Evolutionary conservation across 2,797 vertebrate genomes (phyloP), one percentile per base, ranked within the genome.

Genomic region (Paramormyrops hopkinsi): DNA sequence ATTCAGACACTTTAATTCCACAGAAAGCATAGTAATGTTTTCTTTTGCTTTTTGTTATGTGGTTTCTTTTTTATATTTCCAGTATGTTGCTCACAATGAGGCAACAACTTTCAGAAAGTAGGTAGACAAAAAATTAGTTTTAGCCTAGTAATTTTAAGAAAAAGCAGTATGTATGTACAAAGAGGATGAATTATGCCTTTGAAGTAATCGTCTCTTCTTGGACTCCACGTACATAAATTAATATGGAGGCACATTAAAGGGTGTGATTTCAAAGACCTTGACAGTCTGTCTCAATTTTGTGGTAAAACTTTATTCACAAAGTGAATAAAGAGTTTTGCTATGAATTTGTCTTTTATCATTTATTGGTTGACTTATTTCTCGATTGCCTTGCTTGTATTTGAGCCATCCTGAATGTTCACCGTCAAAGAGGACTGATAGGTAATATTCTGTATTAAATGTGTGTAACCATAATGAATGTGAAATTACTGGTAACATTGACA

Each of bases 381-480:
- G 1, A 33, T 51, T 85, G 44, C 48, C 83, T 85, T 51, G 8
- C 89, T 12, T 92, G 50, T 91, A 29, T 92, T 93, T 7, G 91
- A 94, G 93, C 92, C 92, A 90, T 62, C 88, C 91, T 89, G 87
- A 92, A 92, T 90, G 44, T 85, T 54, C 91, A 92, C 56, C 83
- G 41, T 89, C 79, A 19, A 90, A 90, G 84, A 88, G 93, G 88
- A 93, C 89, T 91, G 88, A 87, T 89, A 92, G 92, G 94, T 94
- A 90, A 88, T 56, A 87, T 53, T 56, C n/a, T 56, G 19, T 29
- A 17, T 87, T 37, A 54, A 56, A 41, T 53, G 22, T 51, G 50
- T 50, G 48, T 51, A 50, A 85, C 12, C 12, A 14, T 50, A 22
- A 51, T 86, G 25, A 12, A 85, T 5, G 19, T 85, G 48, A 22